Percentiles rank a stretch among this genome's conserved stretches.
These are phyloP conservation scores for Girardinichthys multiradiatus DNA, from an alignment of 2,113 vertebrate species.

Conservation along the genomic window DNA sequence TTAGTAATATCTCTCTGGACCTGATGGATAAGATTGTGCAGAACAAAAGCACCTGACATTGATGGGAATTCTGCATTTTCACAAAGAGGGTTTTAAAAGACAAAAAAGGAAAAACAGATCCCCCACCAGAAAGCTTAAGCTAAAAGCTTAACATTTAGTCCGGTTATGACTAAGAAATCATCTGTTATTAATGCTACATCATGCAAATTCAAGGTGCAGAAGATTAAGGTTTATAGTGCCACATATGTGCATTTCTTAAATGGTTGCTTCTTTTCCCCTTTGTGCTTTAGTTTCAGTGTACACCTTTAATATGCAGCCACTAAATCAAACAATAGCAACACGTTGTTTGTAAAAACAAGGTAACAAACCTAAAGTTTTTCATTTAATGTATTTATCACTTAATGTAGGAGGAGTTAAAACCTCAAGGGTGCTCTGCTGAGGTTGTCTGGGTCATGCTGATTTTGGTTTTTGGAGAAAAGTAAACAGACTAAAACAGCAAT, in stretches of 20 bases:
- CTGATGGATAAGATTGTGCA: neutral
- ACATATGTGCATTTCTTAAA: neutral
- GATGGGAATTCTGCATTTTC: too few relatives aligned
- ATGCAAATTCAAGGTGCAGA: neutral
- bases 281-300: neutral
- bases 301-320: neutral
- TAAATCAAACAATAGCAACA: neutral
- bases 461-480: slow-evolving; percentile 8
- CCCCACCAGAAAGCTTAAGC: neutral
- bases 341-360: neutral
- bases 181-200: neutral
- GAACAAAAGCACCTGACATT: neutral
- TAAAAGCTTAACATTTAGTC: neutral
- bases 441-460: neutral
- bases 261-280: neutral
- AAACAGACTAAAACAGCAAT: neutral
- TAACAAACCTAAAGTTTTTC: neutral
- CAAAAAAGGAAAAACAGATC: too few relatives aligned
- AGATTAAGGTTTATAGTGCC: neutral
- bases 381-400: neutral
- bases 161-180: neutral
- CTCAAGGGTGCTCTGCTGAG: neutral
- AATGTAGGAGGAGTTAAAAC: neutral
- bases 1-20: neutral
- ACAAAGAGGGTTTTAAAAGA: too few relatives aligned